Conservation (phyloP, 2,797 vertebrate species). For the Tolypeutes matacus region DNA sequence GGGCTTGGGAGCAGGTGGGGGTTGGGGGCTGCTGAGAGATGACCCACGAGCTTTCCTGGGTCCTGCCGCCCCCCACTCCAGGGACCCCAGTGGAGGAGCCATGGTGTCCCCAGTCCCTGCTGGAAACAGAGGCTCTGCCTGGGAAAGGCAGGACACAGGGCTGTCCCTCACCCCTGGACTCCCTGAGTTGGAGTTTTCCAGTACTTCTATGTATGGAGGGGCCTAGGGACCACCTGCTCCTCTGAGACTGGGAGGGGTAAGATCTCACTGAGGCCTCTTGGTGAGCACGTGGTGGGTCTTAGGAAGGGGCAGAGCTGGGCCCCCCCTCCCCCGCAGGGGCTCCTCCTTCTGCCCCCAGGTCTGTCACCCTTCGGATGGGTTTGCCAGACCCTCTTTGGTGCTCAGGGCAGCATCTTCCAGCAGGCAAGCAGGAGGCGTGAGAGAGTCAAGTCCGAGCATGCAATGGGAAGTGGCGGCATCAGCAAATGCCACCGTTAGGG, state of each 20-base stretch:
- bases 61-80: slow-evolving; percentile 63
- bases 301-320: neutral
- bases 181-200: too few relatives aligned
- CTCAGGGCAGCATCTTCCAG: neutral
- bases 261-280: neutral
- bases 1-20: slow-evolving; percentile 69
- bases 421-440: neutral
- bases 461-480: fast-evolving
- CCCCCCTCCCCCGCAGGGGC: too few relatives aligned
- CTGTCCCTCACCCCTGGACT: neutral
- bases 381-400: too few relatives aligned
- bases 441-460: neutral
- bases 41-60: slow-evolving; percentile 75
- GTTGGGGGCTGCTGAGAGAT: slow-evolving; percentile 90
- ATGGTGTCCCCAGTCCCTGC: neutral
- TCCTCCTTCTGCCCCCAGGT: neutral
- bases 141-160: neutral
- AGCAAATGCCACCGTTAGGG: neutral
- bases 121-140: neutral
- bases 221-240: neutral
- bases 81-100: neutral
- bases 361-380: neutral
- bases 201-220: neutral
- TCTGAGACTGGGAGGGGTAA: neutral
- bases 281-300: neutral